phyloP scores from a whole-genome alignment of 2,888 invertebrate genomes.

The Sphaerophoria rueppellii region DNA sequence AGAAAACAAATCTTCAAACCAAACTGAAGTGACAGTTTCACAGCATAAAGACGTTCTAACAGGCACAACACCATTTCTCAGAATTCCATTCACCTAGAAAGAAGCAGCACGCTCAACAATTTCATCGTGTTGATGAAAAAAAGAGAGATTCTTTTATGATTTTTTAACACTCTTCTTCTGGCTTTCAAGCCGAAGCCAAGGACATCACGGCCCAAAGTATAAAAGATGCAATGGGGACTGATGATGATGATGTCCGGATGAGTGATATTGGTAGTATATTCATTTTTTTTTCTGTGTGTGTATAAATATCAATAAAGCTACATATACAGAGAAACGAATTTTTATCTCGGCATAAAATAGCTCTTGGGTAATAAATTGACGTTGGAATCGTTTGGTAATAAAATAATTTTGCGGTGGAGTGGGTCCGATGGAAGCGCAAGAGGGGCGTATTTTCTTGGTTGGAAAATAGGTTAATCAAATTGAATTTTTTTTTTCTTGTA shows the following conservation, averaged over 20 bases:
- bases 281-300: neutral
- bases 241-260: constrained; percentile 39
- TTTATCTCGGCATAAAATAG: constrained; percentile 29
- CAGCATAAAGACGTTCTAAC: constrained; percentile 23
- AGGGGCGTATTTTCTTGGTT: neutral
- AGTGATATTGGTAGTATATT: constrained; percentile 16
- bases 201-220: constrained; percentile 11
- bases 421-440: neutral
- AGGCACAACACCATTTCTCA: neutral
- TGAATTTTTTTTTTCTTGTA: constrained; percentile 1
- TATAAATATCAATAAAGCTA: constrained; percentile 19
- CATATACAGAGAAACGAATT: neutral
- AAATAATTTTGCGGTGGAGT: constrained; percentile 21
- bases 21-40: constrained; percentile 57
- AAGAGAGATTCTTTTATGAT: constrained; percentile 43
- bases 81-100: neutral
- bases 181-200: neutral
- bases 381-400: constrained; percentile 59
- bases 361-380: constrained; percentile 57
- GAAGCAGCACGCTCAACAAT: constrained; percentile 19
- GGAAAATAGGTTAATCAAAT: constrained; percentile 26
- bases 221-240: constrained; percentile 28
- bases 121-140: constrained; percentile 7
- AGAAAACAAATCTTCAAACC: constrained; percentile 43
- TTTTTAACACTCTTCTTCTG: constrained; percentile 37